Evolutionary conservation across 2,888 invertebrate genomes (phyloP), one percentile per base, ranked within the genome.

Genomic region (Polyommatus iphigenia): DNA sequence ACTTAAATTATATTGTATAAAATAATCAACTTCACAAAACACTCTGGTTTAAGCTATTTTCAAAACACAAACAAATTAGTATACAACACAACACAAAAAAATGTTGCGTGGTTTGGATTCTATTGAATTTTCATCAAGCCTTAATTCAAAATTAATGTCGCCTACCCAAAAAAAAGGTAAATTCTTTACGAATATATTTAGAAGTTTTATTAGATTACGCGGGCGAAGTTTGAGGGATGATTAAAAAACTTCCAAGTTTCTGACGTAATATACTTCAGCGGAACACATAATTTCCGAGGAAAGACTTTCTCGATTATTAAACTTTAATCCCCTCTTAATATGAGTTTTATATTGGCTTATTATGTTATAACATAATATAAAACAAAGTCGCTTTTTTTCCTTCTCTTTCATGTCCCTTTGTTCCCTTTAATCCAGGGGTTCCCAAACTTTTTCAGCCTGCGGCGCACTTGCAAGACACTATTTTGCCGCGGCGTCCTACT

Each of bases 161-260:
- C 41, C 3, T 20, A 10, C 72, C 36, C 18, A 36, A 72, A 41
- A 72, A 41, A 71, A 72, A 72, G 20, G 41, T 24, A 24, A 20
- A 72, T 72, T 15, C 72, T 72, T 41, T 41, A 10, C n/a, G 13
- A 72, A 72, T 72, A 72, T 20, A 72, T 72, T 72, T 20, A 41
- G 20, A 72, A 72, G n/a, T 72, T 72, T 41, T 72, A 41, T 72
- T 72, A 41, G n/a, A 72, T 41, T 72, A 72, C 3, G 71, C 32
- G 72, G 6, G 4, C 41, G n/a, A 72, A 72, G 36, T 72, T 72
- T 41, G 20, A 41, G 20, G 36, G 72, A 41, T 20, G 71, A 72
- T 72, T 72, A 41, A 72, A 41, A 72, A 72, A 72, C 72, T 72
- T 72, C 72, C 72, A 41, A 72, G 36, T 72, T 20, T n/a, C 41